Percentiles rank a stretch among this genome's conserved stretches.
phyloP scores from a whole-genome alignment of 2,113 vertebrate genomes.

The Tor tambroides region DNA sequence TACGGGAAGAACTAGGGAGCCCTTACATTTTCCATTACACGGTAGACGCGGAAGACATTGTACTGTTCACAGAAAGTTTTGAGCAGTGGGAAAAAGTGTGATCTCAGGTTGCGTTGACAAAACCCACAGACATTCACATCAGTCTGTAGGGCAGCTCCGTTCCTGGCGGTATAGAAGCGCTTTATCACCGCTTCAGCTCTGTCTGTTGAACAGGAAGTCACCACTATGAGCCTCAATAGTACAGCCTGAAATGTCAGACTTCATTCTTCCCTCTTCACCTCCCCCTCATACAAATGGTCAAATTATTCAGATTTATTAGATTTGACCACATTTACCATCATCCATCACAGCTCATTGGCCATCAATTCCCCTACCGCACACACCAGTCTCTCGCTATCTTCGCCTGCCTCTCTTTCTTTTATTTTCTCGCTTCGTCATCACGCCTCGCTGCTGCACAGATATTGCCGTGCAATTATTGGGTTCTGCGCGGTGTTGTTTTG shows the following conservation, averaged over 20 bases:
- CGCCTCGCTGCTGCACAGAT: constrained; percentile 52
- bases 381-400: not conserved
- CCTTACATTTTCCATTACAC: constrained; percentile 17
- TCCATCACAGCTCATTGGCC: constrained; percentile 57
- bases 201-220: constrained; percentile 16
- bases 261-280: constrained; percentile 4
- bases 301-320: constrained; percentile 50
- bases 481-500: constrained; percentile 42
- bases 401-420: constrained; percentile 8
- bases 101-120: constrained; percentile 21
- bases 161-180: not conserved
- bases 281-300: constrained; percentile 41
- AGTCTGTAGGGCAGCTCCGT: not conserved
- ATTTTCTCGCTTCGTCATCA: constrained; percentile 36
- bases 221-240: not conserved
- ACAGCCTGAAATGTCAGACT: constrained; percentile 41
- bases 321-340: constrained; percentile 51
- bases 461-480: constrained; percentile 59
- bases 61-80: constrained; percentile 6
- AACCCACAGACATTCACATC: constrained; percentile 6
- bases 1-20: not conserved
- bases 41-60: not conserved
- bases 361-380: constrained; percentile 36
- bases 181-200: not conserved
- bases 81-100: not conserved